phyloP scores from a whole-genome alignment of 2,888 invertebrate species.

The Luperina nickerlii region DNA sequence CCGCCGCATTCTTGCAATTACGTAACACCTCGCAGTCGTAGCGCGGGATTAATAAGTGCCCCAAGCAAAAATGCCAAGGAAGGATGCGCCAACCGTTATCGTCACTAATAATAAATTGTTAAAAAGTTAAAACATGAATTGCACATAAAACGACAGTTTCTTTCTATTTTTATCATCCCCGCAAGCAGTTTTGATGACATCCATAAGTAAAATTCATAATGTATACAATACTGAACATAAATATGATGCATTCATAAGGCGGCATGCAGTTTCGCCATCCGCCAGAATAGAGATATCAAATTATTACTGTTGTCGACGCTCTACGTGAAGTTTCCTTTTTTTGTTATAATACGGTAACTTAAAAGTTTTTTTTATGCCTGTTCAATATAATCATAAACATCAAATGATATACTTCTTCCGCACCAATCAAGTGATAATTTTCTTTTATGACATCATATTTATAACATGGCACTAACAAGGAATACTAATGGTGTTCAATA shows the following conservation, averaged over 20 bases:
- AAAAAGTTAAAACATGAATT: conserved; percentile 10
- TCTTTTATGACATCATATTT: conserved; percentile 63
- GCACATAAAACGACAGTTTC: not conserved
- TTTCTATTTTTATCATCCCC: conserved; percentile 4
- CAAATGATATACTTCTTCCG: conserved; percentile 50
- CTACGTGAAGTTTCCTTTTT: conserved; percentile 12
- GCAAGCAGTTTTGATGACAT: conserved; percentile 20
- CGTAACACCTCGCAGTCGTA: conserved; percentile 75
- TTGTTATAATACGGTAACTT: conserved; percentile 6
- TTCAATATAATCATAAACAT: conserved; percentile 29
- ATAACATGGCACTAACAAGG: conserved; percentile 58
- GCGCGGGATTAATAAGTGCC: conserved; percentile 63
- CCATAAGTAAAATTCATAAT: conserved; percentile 19
- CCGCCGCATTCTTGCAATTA: conserved; percentile 82
- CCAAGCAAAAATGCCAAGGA: conserved; percentile 49
- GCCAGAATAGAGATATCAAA: conserved; percentile 17
- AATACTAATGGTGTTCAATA: conserved; percentile 66
- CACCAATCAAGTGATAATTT: conserved; percentile 57
- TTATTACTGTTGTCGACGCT: conserved; percentile 24
- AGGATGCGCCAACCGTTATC: conserved; percentile 50
- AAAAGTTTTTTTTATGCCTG: conserved; percentile 18
- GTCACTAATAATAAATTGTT: conserved; percentile 42
- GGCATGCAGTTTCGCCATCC: conserved; percentile 12
- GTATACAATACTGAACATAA: conserved; percentile 14
- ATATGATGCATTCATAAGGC: conserved; percentile 22